A percentile compares a stretch with the other conserved stretches of the same genome.
Conservation (phyloP, 2,113 vertebrate genomes). For the Hemiprocne comata region DNA sequence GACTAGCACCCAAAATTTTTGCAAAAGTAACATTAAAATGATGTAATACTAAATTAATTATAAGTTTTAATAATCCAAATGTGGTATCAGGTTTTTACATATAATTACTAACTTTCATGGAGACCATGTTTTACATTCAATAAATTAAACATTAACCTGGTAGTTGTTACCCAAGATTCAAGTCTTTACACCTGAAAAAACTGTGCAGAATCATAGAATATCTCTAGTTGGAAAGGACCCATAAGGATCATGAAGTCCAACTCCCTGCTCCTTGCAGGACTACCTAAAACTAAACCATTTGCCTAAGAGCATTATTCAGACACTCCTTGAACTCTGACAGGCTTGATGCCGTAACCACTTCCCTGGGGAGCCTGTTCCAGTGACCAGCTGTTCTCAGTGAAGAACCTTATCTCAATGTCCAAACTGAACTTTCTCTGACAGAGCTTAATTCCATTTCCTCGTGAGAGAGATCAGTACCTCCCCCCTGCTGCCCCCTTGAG, state of each 20-base stretch:
- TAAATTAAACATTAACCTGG: neutral
- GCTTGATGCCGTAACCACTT: neutral
- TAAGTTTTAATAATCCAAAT: neutral
- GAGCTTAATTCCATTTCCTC: neutral
- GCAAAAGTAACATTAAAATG: neutral
- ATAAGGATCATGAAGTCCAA: neutral
- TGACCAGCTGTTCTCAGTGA: neutral
- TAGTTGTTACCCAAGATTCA: neutral
- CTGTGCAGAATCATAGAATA: rapidly evolving
- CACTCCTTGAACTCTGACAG: neutral
- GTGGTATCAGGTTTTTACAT: neutral
- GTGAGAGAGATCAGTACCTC: neutral
- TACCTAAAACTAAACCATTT: no score
- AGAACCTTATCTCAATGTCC: rapidly evolving
- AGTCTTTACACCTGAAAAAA: neutral
- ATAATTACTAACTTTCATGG: neutral
- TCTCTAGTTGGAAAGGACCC: neutral
- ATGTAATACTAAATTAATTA: neutral
- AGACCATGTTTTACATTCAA: neutral
- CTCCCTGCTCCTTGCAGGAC: neutral
- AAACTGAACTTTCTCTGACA: neutral
- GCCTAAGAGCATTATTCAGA: neutral
- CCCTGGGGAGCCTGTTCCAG: neutral
- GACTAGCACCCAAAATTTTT: neutral
- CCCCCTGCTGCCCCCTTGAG: rapidly evolving